Evolutionary conservation across 2,113 vertebrate genomes (phyloP), one percentile per base, ranked within the genome.

Genomic region (Myotis lucifugus): DNA sequence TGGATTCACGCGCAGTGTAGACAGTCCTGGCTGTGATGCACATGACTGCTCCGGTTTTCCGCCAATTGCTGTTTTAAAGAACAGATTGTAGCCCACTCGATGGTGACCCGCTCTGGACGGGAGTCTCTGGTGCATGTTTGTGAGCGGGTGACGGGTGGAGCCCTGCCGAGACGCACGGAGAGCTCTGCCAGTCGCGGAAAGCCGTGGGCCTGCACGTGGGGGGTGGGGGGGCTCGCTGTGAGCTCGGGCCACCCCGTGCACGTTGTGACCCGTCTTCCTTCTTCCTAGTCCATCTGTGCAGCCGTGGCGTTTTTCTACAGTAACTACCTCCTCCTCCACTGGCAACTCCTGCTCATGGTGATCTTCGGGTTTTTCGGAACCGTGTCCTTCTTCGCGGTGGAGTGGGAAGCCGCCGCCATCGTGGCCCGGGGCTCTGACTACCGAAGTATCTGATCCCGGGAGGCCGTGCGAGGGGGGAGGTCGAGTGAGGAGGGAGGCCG

Each of bases 301-400:
- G 99, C 99, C 0, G 40, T 99, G 79, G 99, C 99, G 0, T 99
- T 99, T 98, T 99, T 99, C 99, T 99, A 99, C 99, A 99, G 99
- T 94, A 99, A 99, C 98, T 99, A 99, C 97, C 98, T 99, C 83
- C 98, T 99, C 42, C 99, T 99, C 32, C 99, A 99, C 91, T 99
- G 99, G 99, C 99, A 99, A 93, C 99, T 99, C 76, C 99, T 99
- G 95, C 98, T 99, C 98, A 99, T 99, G 99, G 99, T 99, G 70
- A 0, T 99, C 4, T 76, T 98, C 64, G 99, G 99, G 0, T 99
- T 99, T 78, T 97, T 98, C 66, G 99, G 99, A 3, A 98, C 99
- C 0, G 25, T 99, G 0, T 98, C 99, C 15, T 99, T 99, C 98
- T 99, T 99, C 76, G 11, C 97, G 0, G 99, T 99, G 56, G 99